Evolutionary conservation across 2,113 vertebrate species (phyloP), one percentile per base, ranked within the genome.

Genomic region (Pionites leucogaster): DNA sequence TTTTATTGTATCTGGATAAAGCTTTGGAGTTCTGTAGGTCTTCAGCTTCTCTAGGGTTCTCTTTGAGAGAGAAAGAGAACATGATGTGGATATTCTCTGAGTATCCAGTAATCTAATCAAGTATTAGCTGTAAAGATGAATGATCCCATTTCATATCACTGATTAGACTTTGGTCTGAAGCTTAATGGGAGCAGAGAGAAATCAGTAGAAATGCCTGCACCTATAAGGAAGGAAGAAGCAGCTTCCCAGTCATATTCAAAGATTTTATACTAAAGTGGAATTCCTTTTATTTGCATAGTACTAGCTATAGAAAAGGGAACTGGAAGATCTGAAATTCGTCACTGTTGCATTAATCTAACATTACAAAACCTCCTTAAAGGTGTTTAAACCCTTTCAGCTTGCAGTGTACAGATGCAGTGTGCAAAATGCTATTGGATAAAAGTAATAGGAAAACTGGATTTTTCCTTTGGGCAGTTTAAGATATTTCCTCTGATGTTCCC

Each of bases 91-190:
- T 90, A 68, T 80, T 86, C 64, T 67, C 57, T 71, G 81, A 47
- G 46, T 14, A 74, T 50, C 52, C 68, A 80, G 2, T 0, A 27
- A 83, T 11, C 46, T 81, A 88, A 90, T 93, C 82, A 71, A 60
- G 37, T 50, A 46, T n/a, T 22, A 88, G 80, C 72, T 92, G 63
- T 65, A 84, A 93, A 93, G 82, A 80, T 68, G 83, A 95, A 86
- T 78, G 47, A 42, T 88, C 46, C 83, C 41, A 53, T 93, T 86
- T 90, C 65, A 53, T 77, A 83, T 74, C 49, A 0, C 31, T 76
- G 86, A 11, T 75, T 87, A 27, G 77, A 78, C 37, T 57, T 85
- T 82, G 63, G 78, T 72, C 62, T 53, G 84, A 57, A 72, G 67
- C 41, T 79, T 82, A 65, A 91, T 24, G 42, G 75, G 60, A 92